Conservation (phyloP, 2,113 vertebrate genomes). For the Ariopsis seemanni region DNA sequence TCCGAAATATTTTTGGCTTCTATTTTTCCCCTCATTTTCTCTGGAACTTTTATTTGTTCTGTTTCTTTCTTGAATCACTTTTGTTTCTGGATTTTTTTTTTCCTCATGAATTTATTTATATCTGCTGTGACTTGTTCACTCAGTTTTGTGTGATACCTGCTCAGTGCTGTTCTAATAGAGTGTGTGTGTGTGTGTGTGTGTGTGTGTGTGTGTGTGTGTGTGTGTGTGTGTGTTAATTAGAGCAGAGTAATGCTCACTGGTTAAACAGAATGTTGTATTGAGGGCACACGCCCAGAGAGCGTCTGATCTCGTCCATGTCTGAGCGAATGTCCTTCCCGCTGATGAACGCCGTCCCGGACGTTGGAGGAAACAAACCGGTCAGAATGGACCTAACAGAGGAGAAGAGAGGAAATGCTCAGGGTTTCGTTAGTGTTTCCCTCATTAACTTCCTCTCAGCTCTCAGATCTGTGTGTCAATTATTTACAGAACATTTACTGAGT, state of each 20-base stretch:
- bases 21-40: too few relatives aligned
- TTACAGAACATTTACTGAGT: neutral
- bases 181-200: neutral
- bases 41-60: neutral
- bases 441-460: neutral
- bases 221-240: constrained; percentile 9
- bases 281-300: constrained; percentile 83
- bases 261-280: constrained; percentile 85
- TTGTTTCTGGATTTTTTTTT: neutral
- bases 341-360: constrained; percentile 81
- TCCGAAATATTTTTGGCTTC: too few relatives aligned
- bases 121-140: too few relatives aligned
- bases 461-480: neutral
- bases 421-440: neutral
- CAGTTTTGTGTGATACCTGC: too few relatives aligned
- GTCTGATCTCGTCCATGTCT: constrained; percentile 73
- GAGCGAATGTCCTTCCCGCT: constrained; percentile 80
- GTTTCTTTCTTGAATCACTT: neutral
- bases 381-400: constrained; percentile 78
- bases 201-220: constrained; percentile 7
- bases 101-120: neutral
- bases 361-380: constrained; percentile 81
- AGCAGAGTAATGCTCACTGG: constrained; percentile 62
- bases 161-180: too few relatives aligned
- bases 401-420: neutral